Base-by-base conservation (phyloP, 2,888 invertebrate genomes). In the Hoplodrina ambigua region DNA sequence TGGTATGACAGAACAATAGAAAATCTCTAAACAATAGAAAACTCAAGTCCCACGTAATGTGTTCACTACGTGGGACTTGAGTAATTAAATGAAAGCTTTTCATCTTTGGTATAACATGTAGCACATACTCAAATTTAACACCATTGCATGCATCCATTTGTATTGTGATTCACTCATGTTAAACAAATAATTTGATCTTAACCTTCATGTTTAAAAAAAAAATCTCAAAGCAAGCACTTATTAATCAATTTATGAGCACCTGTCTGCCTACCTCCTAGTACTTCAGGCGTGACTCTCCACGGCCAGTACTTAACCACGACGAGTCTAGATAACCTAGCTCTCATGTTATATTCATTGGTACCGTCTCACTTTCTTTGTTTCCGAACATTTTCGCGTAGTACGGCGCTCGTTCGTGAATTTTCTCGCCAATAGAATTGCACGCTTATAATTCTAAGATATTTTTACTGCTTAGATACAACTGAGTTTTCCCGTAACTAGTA, bases 311-410 rank as follows among this genome's bases (percentile, higher is more conserved):
- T 50, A 75, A 33, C 46, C 46, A 67, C 50, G 54, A 63, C 50
- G 52, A 60, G 56, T 70, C 78, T 80, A 57, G 72, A 53, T 72
- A 71, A 0, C 55, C 52, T n/a, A 44, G 7, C 33, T 53, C 68
- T 78, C 80, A 75, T 80, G 71, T 50, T 49, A 75, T 71, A 80
- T 78, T 75, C 76, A 78, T 71, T 10, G 6, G 0, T 8, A 25
- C 37, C 64, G 71, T 65, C 79, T 80, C 80, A 84, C 82, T 84
- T 83, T 84, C 80, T 70, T 78, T 75, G 58, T 66, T 71, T 78
- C 73, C 60, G 54, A 69, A 81, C 70, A 74, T 72, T 84, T 83
- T 73, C 61, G 73, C 77, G 15, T 19, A 56, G 46, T 53, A 72
- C 56, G 61, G 49, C 55, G 13, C 66, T 67, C 70, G 69, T 54